Evolutionary conservation across 1,140 invertebrate species (phyloP), one percentile per base, ranked within the genome.

Genomic region (Zaprionus taronus): DNA sequence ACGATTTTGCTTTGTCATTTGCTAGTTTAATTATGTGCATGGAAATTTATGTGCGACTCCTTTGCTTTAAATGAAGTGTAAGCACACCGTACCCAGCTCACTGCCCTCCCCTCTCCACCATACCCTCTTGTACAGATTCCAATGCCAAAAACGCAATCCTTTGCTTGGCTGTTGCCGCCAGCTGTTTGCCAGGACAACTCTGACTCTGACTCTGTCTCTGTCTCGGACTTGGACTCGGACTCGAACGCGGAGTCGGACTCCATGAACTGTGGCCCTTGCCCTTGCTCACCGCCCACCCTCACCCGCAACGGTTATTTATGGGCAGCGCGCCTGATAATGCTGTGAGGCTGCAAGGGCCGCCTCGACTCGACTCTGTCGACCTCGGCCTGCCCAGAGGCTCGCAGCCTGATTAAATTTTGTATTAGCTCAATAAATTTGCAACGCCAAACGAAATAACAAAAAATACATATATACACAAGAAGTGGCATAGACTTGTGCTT

Each of bases 51-150:
- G 85, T 90, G 86, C 85, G 85, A 90, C 81, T 89, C 72, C 85
- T 90, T 89, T 76, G 90, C 81, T 90, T 90, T 90, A 90, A 90
- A 90, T 90, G 85, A 90, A 90, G 79, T 89, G 84, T 89, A 89
- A 89, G 84, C 79, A 72, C 58, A 80, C 57, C 14, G 22, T 15
- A 24, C 53, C 22, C 9, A 14, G 24, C 26, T 7, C 53, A 14
- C 14, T 15, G n/a, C 24, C 22, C 53, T 15, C 51, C 7, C 20
- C 14, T 1, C 51, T 5, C 51, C 20, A 7, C 20, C 2, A 22
- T 24, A 0, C 49, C 11, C 7, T 22, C 12, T 24, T 56, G 14
- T 49, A 11, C 9, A 34, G 24, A 61, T 73, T 28, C 62, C 28
- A 72, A 63, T 64, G 61, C 60, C 69, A 55, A 81, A 68, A 81